These are phyloP conservation scores for Listronotus bonariensis DNA, from an alignment of 1,140 invertebrate species.

Conservation along the genomic window DNA sequence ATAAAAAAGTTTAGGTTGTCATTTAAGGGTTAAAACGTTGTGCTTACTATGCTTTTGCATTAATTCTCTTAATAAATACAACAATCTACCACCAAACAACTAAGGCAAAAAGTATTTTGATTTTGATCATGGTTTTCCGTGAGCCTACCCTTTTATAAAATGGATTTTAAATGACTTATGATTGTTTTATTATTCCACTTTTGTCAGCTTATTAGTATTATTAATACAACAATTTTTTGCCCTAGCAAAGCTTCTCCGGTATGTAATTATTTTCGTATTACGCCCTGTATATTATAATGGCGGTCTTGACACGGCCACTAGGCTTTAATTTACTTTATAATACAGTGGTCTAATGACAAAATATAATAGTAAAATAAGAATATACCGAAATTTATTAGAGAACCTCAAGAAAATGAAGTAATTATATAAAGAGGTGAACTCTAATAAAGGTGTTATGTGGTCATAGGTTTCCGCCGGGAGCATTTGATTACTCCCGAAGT, in stretches of 20 bases:
- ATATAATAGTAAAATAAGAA: no score
- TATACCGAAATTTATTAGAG: no score
- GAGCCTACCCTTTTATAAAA: conserved; percentile 11
- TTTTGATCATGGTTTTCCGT: conserved; percentile 18
- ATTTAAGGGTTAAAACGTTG: no score
- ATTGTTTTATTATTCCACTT: conserved; percentile 1
- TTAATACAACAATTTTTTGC: conserved; percentile 25
- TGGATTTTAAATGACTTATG: conserved; percentile 21
- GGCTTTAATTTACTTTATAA: conserved; percentile 22
- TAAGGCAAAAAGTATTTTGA: not conserved
- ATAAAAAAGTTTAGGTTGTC: no score
- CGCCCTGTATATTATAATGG: conserved; percentile 23
- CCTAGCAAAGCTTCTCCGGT: not conserved
- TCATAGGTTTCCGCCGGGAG: no score
- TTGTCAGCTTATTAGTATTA: conserved; percentile 32
- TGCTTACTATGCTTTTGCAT: no score
- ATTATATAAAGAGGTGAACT: no score
- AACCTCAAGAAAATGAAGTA: no score
- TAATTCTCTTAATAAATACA: no score
- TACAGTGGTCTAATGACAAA: conserved; percentile 7
- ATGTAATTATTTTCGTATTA: conserved; percentile 34
- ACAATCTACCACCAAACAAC: no score
- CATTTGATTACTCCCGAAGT: no score
- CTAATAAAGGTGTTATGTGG: no score
- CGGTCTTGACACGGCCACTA: conserved; percentile 23